phyloP scores from a whole-genome alignment of 2,797 vertebrate species.

The Falco cherrug region DNA sequence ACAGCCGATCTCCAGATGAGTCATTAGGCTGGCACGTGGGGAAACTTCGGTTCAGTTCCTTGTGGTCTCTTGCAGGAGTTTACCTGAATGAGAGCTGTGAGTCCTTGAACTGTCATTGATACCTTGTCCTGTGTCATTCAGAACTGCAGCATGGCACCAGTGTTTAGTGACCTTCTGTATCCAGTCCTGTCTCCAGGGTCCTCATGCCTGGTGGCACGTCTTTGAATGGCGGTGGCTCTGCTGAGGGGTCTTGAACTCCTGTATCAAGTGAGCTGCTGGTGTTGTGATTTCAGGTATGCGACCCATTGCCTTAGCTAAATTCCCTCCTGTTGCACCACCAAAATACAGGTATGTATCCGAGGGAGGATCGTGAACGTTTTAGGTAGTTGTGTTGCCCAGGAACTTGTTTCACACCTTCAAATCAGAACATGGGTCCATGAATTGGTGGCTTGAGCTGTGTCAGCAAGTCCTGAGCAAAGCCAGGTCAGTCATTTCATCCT shows the following conservation, averaged over 20 bases:
- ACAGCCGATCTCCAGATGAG: not conserved
- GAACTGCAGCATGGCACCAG: not conserved
- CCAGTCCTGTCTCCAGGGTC: not conserved
- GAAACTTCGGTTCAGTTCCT: not conserved
- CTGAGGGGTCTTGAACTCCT: not conserved
- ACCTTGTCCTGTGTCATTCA: not conserved
- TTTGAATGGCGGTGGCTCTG: not conserved
- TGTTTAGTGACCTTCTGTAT: not conserved
- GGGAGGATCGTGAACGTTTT: not conserved
- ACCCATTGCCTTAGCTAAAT: not conserved
- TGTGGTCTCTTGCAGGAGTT: not conserved
- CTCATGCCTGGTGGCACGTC: accelerated
- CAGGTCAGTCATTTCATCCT: not conserved
- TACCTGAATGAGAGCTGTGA: not conserved
- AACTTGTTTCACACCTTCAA: not conserved
- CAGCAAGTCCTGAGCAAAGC: not conserved
- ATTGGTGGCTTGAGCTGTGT: not conserved
- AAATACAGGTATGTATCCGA: not conserved
- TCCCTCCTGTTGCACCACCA: not conserved
- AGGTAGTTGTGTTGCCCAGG: not conserved
- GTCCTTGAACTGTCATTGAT: not conserved
- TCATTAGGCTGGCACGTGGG: not conserved
- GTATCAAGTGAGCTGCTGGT: not conserved
- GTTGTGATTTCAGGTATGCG: not conserved
- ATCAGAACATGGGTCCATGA: not conserved